phyloP scores from a whole-genome alignment of 2,797 vertebrate species.

The Sebastes minor region DNA sequence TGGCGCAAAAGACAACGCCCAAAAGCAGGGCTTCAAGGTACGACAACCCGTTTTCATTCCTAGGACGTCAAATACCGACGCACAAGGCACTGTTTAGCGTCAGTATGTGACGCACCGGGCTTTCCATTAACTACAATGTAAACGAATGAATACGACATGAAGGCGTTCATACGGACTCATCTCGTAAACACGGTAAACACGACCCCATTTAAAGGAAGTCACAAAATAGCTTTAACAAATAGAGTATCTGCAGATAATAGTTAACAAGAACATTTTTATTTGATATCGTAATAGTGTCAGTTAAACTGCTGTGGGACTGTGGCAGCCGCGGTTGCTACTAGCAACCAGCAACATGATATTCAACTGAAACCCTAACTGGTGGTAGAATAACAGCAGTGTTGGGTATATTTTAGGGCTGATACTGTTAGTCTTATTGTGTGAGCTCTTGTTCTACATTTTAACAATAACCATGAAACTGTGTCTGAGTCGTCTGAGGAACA shows the following conservation, averaged over 20 bases:
- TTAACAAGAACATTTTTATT: background rate
- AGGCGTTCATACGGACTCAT: accelerated
- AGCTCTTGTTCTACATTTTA: background rate
- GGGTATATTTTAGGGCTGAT: background rate
- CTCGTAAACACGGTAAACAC: no score
- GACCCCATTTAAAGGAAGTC: background rate
- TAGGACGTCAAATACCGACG: no score
- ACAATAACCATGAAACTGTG: slow-evolving; percentile 5
- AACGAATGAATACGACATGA: no score
- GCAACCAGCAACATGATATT: background rate
- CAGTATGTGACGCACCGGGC: no score
- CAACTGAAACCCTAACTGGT: background rate
- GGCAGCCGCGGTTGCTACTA: background rate
- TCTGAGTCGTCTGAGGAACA: slow-evolving; percentile 9
- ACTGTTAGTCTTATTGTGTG: background rate
- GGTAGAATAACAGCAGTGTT: background rate
- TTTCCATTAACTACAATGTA: no score
- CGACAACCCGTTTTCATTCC: background rate
- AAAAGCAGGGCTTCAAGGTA: slow-evolving; percentile 82
- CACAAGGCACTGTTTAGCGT: no score
- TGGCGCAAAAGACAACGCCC: slow-evolving; percentile 88
- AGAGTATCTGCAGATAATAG: background rate
- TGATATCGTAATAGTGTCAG: background rate
- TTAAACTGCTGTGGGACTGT: background rate
- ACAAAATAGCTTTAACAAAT: background rate